Evolutionary conservation across 92 coral and sea anemone species (phyloP), one percentile per base, ranked within the genome.

Genomic region (Heliopora coerulea): DNA sequence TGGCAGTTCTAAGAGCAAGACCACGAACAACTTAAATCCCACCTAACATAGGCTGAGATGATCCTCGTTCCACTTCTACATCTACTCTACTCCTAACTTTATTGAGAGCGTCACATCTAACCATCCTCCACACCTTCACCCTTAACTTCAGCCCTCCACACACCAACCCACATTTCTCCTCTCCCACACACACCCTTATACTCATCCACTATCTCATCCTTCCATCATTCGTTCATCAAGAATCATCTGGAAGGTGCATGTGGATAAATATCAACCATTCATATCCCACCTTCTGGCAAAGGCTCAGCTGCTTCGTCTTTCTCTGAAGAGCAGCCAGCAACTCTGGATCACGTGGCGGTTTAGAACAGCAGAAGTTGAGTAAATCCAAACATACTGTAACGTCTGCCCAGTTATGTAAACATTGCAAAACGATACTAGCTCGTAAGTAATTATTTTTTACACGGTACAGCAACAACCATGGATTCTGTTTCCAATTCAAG

Each of bases 391-490:
- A 87, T 0, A 74, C 90, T n/a, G 62, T 75, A 33, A 96, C 96
- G 23, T 52, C 62, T 52, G 78, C 74, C 91, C 92, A 88, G 32
- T 83, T 88, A 11, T 80, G 84, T 74, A 95, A 72, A 27, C 80
- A 74, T 30, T 83, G 85, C 41, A 95, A 63, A 15, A 88, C 96
- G n/a, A 95, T 75, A 79, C 80, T 74, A 1, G 97, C 88, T 3
- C 91, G 60, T 30, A 82, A 86, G 29, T 88, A 86, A 41, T 84
- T 68, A 52, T 90, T 83, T 63, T 78, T 82, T 46, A 95, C 78
- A 56, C 80, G 93, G 17, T 86, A 81, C 57, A 95, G 59, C 34
- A 95, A 74, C 68, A 78, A 79, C 95, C 96, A 90, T 7, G 87
- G 93, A 41, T 86, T 86, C 69, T 86, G 81, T 44, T 78, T 84